phyloP scores from a whole-genome alignment of 2,113 vertebrate species.

The Terrapene triunguis region DNA sequence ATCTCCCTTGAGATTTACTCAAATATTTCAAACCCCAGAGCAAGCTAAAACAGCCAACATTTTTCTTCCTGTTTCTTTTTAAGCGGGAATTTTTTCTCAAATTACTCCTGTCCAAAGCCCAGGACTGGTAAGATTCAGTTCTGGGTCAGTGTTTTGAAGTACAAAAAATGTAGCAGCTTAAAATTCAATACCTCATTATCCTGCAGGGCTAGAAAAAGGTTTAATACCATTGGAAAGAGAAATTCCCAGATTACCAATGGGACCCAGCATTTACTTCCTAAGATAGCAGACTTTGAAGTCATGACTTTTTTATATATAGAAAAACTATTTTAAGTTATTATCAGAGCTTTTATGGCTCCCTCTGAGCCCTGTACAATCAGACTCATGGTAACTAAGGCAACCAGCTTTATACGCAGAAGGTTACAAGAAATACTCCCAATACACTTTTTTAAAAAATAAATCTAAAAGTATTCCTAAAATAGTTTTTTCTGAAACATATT shows the following conservation, averaged over 20 bases:
- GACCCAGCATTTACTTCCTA: not conserved
- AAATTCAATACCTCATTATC: not conserved
- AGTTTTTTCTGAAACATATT: not conserved
- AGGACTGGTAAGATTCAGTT: not conserved
- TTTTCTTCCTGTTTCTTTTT: not conserved
- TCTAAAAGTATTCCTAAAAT: not conserved
- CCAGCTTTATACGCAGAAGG: not conserved
- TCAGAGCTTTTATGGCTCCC: not conserved
- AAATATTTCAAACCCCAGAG: not conserved
- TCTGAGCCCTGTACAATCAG: not conserved
- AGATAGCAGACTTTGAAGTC: not conserved
- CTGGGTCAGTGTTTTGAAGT: not conserved
- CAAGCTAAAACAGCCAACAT: not conserved
- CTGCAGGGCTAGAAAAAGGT: not conserved
- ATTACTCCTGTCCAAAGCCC: accelerated
- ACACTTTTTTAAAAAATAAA: not conserved
- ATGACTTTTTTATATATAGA: not conserved
- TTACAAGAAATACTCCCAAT: not conserved
- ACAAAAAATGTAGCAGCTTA: not conserved
- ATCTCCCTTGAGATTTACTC: not conserved
- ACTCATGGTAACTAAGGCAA: not conserved
- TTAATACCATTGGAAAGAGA: not conserved
- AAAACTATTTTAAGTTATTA: not conserved
- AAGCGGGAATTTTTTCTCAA: accelerated
- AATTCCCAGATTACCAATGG: not conserved